phyloP scores from a whole-genome alignment of 1,140 invertebrate species.

The Halesus radiatus region DNA sequence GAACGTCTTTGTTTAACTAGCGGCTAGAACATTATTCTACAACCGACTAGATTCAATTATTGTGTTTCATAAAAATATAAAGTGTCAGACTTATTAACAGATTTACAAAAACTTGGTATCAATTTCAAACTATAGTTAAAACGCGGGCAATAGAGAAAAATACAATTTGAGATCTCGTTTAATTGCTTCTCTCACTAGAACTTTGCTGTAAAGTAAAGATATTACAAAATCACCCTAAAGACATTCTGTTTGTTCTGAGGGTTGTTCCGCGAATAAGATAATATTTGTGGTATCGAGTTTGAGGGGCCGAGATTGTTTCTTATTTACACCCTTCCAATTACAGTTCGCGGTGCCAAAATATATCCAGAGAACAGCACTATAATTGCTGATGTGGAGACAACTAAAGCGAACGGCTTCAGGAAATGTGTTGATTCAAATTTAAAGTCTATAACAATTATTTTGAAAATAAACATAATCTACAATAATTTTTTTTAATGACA shows the following conservation, averaged over 20 bases:
- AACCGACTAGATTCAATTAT: too few species aligned
- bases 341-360: not conserved
- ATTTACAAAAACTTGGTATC: conserved; percentile 5
- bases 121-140: conserved; percentile 17
- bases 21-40: too few species aligned
- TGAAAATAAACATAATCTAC: too few species aligned
- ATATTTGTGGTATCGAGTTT: not conserved
- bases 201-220: not conserved
- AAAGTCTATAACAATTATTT: too few species aligned
- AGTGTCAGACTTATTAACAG: not conserved
- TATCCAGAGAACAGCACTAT: not conserved
- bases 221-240: conserved; percentile 1
- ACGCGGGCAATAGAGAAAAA: conserved; percentile 15
- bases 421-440: not conserved
- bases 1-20: too few species aligned
- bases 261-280: not conserved
- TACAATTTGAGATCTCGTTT: conserved; percentile 33
- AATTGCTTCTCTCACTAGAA: conserved; percentile 20
- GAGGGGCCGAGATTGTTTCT: not conserved
- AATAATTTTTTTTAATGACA: too few species aligned
- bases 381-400: not conserved
- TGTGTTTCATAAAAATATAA: too few species aligned
- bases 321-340: conserved; percentile 6
- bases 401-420: not conserved
- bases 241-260: not conserved